phyloP scores from a whole-genome alignment of 2,888 invertebrate genomes.

The Eupithecia tripunctaria region DNA sequence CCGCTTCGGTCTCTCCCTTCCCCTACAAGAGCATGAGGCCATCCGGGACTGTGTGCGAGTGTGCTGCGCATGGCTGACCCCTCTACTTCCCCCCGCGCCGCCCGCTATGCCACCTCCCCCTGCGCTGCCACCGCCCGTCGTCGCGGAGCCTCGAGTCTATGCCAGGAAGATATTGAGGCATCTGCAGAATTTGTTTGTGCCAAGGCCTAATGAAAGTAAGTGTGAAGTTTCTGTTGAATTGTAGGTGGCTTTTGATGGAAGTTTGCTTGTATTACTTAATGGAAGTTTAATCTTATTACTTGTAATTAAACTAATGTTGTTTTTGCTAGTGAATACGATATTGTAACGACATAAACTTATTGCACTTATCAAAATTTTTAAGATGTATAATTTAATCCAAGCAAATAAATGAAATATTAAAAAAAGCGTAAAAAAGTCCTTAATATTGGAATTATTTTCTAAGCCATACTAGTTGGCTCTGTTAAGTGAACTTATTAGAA shows the following conservation, averaged over 20 bases:
- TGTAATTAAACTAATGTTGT: no score
- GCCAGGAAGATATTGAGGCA: slow-evolving; percentile 95
- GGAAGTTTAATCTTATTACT: no score
- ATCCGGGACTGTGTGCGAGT: slow-evolving; percentile 98
- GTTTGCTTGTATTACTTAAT: neutral
- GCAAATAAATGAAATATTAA: no score
- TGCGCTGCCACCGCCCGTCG: slow-evolving; percentile 94
- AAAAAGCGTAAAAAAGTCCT: no score
- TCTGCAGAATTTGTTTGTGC: slow-evolving; percentile 97
- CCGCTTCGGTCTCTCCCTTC: slow-evolving; percentile 95
- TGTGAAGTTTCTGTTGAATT: slow-evolving; percentile 34
- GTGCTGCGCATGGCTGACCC: slow-evolving; percentile 98
- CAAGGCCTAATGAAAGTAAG: slow-evolving; percentile 96
- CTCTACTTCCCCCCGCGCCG: slow-evolving; percentile 93
- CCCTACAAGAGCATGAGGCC: slow-evolving; percentile 95
- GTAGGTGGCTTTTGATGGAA: neutral
- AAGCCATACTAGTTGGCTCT: neutral
- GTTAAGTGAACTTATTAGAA: neutral
- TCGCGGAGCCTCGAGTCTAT: slow-evolving; percentile 95
- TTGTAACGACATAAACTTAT: no score
- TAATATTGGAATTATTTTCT: neutral
- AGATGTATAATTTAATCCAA: no score
- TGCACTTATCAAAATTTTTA: no score
- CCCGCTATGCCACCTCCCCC: slow-evolving; percentile 93
- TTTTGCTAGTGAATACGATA: no score